Evolutionary conservation across 2,113 vertebrate species (phyloP), one percentile per base, ranked within the genome.

Genomic region (Symphodus melops): DNA sequence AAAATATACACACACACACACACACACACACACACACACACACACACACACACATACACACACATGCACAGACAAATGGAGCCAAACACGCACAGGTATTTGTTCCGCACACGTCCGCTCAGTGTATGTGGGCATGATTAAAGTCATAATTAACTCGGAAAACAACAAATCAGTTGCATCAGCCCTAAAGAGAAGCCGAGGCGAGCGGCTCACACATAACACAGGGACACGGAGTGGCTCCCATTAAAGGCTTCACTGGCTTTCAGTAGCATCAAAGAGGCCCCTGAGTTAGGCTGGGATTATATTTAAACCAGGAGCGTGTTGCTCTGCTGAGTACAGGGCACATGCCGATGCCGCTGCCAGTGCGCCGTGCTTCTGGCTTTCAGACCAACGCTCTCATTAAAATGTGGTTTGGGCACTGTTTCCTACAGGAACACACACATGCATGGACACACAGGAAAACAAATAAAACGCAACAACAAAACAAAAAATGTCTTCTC

Each of bases 211-310:
- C 86, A 75, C 87, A 77, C 75, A 82, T 77, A 76, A 90, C 78
- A 67, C 61, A 44, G 56, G 78, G 81, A 83, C 89, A 80, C 39
- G 16, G 82, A 86, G 83, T 88, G 81, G 81, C 88, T 91, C 82
- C 88, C 86, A 91, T 93, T 94, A 92, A 90, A 91, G 85, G 92
- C 92, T 92, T 90, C 82, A 58, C 88, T 93, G 91, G 79, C 82
- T 93, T 93, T 87, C 87, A 91, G 86, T 90, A 82, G 90, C 90
- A 93, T 93, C 90, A 93, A 92, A 93, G 92, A 72, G 85, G 90
- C 83, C 87, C 85, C 82, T 39, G 75, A 90, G 90, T 92, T 91
- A 92, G 77, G 68, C 81, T 55, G 73, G 86, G 90, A 92, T 93
- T 92, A 93, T 91, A 89, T 93, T 93, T 91, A 94, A 93, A 89